Percentiles rank a stretch among this genome's conserved stretches.
Evolutionary conservation across 2,797 vertebrate species (phyloP).

Genomic region (Phrynocephalus vlangalii): DNA sequence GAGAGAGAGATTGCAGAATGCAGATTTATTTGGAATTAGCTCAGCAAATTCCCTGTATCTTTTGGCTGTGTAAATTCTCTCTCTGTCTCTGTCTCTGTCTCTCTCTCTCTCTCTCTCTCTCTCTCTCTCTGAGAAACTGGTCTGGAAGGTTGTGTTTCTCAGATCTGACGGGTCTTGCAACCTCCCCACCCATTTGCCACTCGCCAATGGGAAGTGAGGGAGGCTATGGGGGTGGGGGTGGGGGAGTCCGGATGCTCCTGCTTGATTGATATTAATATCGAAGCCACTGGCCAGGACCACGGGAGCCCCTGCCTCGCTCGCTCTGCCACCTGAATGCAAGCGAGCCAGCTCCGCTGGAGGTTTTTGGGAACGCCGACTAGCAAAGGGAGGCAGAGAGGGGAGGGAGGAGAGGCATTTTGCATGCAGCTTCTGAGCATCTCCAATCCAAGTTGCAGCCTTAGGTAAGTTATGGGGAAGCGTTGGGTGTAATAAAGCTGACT

Average conservation of each 20-base stretch:
- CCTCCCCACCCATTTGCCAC: constrained; percentile 66
- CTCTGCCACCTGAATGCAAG: constrained; percentile 60
- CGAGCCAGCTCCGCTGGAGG: constrained; percentile 14
- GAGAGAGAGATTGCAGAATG: constrained; percentile 12
- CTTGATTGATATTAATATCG: constrained; percentile 56
- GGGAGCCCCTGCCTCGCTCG: constrained; percentile 9
- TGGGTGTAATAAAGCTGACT: not conserved
- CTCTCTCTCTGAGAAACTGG: not conserved
- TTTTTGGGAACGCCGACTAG: not conserved
- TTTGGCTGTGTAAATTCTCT: fast-evolving
- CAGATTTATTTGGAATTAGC: not conserved
- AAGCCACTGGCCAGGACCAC: constrained; percentile 55
- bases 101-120: too few species aligned
- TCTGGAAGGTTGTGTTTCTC: constrained; percentile 40
- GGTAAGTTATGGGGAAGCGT: constrained; percentile 60
- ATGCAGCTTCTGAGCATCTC: constrained; percentile 10
- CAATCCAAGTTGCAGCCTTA: constrained; percentile 40
- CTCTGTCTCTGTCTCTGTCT: too few species aligned
- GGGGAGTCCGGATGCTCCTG: constrained; percentile 63
- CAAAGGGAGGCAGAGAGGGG: not conserved
- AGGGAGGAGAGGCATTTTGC: not conserved
- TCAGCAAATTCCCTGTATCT: not conserved
- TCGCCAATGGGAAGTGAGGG: constrained; percentile 74
- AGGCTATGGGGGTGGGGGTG: not conserved
- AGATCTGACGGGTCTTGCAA: constrained; percentile 54